Percentiles rank a stretch among this genome's conserved stretches.
Evolutionary conservation across 2,888 invertebrate species (phyloP).

Genomic region (Globia sparganii): DNA sequence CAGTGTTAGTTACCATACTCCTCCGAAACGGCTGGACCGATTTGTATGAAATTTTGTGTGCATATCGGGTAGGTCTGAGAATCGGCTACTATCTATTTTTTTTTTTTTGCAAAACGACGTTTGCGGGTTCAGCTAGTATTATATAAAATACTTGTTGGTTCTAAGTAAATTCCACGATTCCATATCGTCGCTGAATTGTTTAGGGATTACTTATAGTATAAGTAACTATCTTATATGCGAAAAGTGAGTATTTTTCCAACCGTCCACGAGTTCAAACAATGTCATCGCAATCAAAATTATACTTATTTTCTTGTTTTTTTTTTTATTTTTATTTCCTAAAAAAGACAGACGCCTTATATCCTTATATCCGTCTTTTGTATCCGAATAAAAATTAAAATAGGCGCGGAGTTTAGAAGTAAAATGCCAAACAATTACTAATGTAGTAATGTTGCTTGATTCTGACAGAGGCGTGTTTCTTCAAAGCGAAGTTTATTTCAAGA

Average conservation of each 20-base stretch:
- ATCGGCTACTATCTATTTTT: too few relatives aligned
- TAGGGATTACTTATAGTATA: too few relatives aligned
- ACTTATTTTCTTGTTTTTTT: too few relatives aligned
- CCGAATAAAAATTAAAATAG: slow-evolving; percentile 35
- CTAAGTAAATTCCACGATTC: too few relatives aligned
- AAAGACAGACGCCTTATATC: slow-evolving; percentile 30
- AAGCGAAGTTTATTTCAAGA: slow-evolving; percentile 40
- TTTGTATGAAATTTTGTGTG: too few relatives aligned
- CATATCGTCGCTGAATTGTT: not conserved
- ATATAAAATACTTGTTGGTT: not conserved
- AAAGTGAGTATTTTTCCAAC: not conserved
- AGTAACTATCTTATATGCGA: not conserved
- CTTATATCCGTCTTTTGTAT: slow-evolving; percentile 40
- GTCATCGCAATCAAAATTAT: too few relatives aligned
- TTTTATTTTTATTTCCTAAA: slow-evolving; percentile 20
- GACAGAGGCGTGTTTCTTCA: slow-evolving; percentile 41
- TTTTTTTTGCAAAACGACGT: too few relatives aligned
- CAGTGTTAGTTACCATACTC: too few relatives aligned
- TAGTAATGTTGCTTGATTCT: slow-evolving; percentile 46
- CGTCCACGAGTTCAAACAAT: not conserved
- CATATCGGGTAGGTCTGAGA: too few relatives aligned
- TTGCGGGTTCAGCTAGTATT: too few relatives aligned
- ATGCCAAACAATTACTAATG: slow-evolving; percentile 46
- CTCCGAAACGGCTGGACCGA: too few relatives aligned
- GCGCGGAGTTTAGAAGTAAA: slow-evolving; percentile 22